A percentile compares a stretch with the other conserved stretches of the same genome.
Conservation (phyloP, 2,113 vertebrate species). For the Cottus gobio region DNA sequence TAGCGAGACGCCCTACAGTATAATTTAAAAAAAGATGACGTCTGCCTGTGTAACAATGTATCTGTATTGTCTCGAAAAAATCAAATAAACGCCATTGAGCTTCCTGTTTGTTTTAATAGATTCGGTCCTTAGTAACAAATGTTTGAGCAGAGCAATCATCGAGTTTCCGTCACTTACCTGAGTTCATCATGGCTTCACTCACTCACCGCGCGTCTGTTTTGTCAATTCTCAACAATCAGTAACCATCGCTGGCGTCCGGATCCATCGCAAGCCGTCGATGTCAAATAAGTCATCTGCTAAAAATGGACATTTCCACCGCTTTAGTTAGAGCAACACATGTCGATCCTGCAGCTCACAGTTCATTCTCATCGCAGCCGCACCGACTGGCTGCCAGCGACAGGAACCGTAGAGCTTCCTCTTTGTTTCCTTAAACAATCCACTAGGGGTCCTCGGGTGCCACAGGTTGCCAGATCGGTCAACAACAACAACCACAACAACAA, state of each 20-base stretch:
- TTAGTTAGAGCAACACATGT: not conserved
- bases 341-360: not conserved
- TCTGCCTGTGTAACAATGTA: not conserved
- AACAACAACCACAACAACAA: not conserved
- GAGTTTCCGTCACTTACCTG: constrained; percentile 58
- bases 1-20: not conserved
- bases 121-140: not conserved
- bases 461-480: not conserved
- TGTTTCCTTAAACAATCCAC: constrained; percentile 16
- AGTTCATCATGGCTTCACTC: constrained; percentile 48
- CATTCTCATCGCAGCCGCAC: not conserved
- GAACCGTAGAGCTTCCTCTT: constrained; percentile 7
- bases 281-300: not conserved
- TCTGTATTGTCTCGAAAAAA: not conserved
- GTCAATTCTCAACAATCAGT: not conserved
- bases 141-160: not conserved
- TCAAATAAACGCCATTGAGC: not conserved
- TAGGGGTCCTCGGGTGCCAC: constrained; percentile 43
- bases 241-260: not conserved
- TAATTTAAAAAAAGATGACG: not conserved
- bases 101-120: not conserved
- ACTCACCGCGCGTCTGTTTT: constrained; percentile 1
- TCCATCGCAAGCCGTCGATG: not conserved
- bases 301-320: not conserved
- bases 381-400: not conserved